Percentiles rank a stretch among this genome's conserved stretches.
phyloP scores from a whole-genome alignment of 2,113 vertebrate species.

The Pelecanus crispus region DNA sequence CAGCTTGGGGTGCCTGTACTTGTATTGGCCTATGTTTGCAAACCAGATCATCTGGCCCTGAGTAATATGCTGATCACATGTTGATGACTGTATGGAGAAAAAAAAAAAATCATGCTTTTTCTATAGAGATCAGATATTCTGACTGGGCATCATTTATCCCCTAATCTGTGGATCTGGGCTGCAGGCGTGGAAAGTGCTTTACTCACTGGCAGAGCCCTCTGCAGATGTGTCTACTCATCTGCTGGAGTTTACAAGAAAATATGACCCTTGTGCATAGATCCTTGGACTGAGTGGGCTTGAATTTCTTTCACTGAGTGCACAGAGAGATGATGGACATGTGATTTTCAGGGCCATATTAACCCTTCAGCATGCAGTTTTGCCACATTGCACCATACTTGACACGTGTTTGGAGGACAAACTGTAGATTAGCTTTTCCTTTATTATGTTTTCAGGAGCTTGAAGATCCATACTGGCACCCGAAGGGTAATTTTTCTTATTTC shows the following conservation, averaged over 20 bases:
- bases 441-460: neutral
- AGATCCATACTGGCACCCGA: neutral
- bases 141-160: neutral
- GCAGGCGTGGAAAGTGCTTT: neutral
- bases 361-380: neutral
- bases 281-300: neutral
- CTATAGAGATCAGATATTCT: neutral
- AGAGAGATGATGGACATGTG: neutral
- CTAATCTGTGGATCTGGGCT: constrained; percentile 7
- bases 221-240: neutral
- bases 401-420: neutral
- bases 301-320: neutral
- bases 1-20: neutral
- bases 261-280: neutral
- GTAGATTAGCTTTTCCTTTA: neutral
- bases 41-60: neutral
- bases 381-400: neutral
- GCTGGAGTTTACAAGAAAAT: neutral
- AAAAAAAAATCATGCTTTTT: neutral
- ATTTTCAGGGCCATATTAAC: neutral
- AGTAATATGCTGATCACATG: neutral
- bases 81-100: neutral
- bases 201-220: neutral
- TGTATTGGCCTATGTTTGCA: neutral
- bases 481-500: neutral